A percentile compares a stretch with the other conserved stretches of the same genome.
These are phyloP conservation scores for Calliopum simillimum DNA, from an alignment of 2,888 invertebrate species.

Conservation along the genomic window DNA sequence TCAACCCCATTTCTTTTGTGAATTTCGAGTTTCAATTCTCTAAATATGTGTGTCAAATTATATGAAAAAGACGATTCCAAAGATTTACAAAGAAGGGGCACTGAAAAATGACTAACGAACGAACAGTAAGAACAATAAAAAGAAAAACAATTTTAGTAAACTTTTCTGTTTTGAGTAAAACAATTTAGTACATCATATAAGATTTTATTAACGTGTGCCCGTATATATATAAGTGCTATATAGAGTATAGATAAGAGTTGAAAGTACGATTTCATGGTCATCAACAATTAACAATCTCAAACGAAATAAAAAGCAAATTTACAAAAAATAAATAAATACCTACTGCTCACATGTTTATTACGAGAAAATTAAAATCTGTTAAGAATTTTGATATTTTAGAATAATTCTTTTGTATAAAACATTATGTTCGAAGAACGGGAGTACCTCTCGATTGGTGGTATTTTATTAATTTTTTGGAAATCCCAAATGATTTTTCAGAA, in stretches of 20 bases:
- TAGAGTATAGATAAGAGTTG: conserved; percentile 33
- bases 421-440: no score
- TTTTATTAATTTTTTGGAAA: no score
- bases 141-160: conserved; percentile 1
- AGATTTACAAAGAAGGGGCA: conserved; percentile 7
- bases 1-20: conserved; percentile 25
- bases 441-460: no score
- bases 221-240: neutral
- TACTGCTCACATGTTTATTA: no score
- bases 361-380: no score
- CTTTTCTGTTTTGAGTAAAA: neutral
- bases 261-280: conserved; percentile 44
- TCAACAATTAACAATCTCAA: conserved; percentile 28
- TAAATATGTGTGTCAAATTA: conserved; percentile 34
- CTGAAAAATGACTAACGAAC: neutral
- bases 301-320: neutral
- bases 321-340: no score
- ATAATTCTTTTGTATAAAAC: no score
- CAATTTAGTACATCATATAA: neutral
- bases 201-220: neutral
- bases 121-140: neutral
- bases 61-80: neutral
- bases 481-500: no score
- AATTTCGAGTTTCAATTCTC: neutral
- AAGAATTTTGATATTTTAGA: no score